These are phyloP conservation scores for Capromys pilorides DNA, from an alignment of 2,797 vertebrate genomes.

Conservation along the genomic window DNA sequence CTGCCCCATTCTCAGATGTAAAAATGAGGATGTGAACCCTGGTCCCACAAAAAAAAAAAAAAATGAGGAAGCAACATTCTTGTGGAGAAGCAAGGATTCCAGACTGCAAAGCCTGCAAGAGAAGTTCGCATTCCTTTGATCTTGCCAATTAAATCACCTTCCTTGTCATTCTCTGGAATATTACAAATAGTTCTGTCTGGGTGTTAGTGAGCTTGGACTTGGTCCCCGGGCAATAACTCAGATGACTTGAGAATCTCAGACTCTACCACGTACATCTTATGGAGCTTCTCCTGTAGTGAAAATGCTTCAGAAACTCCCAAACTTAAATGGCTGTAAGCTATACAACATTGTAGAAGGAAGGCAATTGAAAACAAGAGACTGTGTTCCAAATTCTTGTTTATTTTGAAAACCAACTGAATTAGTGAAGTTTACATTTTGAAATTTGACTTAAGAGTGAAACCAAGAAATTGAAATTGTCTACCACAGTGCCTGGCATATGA, in stretches of 20 bases:
- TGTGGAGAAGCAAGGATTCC: neutral
- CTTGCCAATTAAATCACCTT: neutral
- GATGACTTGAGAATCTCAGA: neutral
- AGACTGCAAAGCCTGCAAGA: constrained; percentile 10
- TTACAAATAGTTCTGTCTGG: neutral
- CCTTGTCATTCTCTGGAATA: neutral
- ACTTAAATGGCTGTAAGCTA: neutral
- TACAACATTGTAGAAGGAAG: neutral
- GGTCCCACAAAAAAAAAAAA: neutral
- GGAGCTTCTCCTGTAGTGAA: neutral
- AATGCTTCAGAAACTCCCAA: neutral
- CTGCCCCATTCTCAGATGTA: neutral
- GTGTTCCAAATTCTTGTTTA: constrained; percentile 30
- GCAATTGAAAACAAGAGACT: constrained; percentile 1
- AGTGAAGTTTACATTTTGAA: constrained; percentile 12
- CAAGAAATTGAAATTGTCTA: neutral
- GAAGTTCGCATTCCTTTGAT: neutral
- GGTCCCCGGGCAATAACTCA: neutral
- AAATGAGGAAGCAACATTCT: neutral
- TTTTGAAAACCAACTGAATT: constrained; percentile 9
- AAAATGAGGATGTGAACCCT: neutral
- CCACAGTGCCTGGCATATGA: neutral
- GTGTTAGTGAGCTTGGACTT: neutral
- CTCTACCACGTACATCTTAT: neutral
- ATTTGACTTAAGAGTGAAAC: neutral